Evolutionary conservation across 2,888 invertebrate genomes (phyloP).

Genomic region (Sturmia bella): DNA sequence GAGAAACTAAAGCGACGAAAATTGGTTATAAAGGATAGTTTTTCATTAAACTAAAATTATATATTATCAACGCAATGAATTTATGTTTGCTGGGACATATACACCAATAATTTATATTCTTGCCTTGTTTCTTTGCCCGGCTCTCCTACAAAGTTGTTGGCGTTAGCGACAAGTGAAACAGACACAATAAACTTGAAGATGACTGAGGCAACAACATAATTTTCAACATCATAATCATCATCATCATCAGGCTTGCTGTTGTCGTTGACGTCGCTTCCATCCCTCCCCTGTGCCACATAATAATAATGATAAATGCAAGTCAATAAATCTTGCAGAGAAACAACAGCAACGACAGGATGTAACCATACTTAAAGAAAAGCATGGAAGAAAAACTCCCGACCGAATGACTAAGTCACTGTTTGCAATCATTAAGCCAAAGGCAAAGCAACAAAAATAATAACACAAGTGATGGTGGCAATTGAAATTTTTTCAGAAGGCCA

Average conservation of each 20-base stretch:
- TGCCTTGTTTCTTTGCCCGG: not conserved
- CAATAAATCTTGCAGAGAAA: constrained; percentile 58
- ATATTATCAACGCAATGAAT: not conserved
- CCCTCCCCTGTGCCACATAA: constrained; percentile 49
- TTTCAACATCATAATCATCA: constrained; percentile 5
- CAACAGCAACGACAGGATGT: constrained; percentile 29
- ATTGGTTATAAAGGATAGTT: too few species aligned
- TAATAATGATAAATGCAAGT: constrained; percentile 67
- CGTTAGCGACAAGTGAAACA: constrained; percentile 30
- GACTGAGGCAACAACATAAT: constrained; percentile 7
- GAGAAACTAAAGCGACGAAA: not conserved
- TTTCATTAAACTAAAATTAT: too few species aligned
- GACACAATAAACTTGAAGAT: constrained; percentile 34
- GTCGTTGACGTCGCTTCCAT: constrained; percentile 2
- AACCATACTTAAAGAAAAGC: constrained; percentile 33
- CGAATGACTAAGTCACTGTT: constrained; percentile 9
- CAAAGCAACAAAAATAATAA: not conserved
- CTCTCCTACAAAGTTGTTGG: constrained; percentile 15
- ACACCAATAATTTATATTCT: constrained; percentile 1
- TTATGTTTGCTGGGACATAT: constrained; percentile 15
- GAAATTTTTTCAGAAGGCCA: not conserved
- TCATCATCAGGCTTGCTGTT: too few species aligned
- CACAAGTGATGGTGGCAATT: constrained; percentile 3
- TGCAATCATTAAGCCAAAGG: constrained; percentile 1
- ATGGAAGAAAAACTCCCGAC: constrained; percentile 29